These are phyloP conservation scores for Drosophila falleni DNA, from an alignment of 2,888 invertebrate species.

Conservation along the genomic window DNA sequence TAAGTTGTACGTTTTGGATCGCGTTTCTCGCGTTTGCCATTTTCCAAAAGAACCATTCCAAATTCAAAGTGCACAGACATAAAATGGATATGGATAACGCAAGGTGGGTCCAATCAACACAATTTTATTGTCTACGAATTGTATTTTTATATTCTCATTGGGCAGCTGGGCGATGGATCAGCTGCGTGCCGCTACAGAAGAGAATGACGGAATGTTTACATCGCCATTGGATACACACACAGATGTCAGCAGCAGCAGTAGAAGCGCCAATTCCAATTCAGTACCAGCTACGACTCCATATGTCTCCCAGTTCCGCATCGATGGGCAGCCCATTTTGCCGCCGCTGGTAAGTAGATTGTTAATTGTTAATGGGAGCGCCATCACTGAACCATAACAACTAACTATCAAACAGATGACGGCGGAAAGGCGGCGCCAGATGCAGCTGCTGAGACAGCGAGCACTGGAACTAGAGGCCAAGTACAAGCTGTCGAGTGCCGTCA, in stretches of 20 bases:
- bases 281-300: constrained; percentile 6
- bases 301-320: constrained; percentile 80
- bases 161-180: constrained; percentile 55
- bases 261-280: constrained; percentile 5
- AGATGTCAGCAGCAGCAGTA: background rate
- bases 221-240: constrained; percentile 13
- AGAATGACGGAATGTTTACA: constrained; percentile 28
- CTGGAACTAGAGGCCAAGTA: constrained; percentile 69
- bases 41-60: constrained; percentile 7
- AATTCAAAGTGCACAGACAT: constrained; percentile 37
- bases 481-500: constrained; percentile 30
- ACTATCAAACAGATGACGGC: constrained; percentile 78
- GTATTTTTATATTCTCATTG: background rate
- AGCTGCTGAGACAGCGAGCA: constrained; percentile 74
- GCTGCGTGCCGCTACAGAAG: constrained; percentile 42
- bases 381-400: constrained; percentile 42
- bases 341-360: constrained; percentile 78
- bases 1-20: constrained; percentile 9
- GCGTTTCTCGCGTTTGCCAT: constrained; percentile 15
- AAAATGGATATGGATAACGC: constrained; percentile 41
- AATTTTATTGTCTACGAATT: background rate
- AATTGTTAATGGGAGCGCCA: constrained; percentile 32
- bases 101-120: constrained; percentile 13
- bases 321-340: constrained; percentile 84
- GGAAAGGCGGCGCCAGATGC: constrained; percentile 78